Conservation (phyloP, 2,888 invertebrate genomes). For the Leptopterna dolabrata region DNA sequence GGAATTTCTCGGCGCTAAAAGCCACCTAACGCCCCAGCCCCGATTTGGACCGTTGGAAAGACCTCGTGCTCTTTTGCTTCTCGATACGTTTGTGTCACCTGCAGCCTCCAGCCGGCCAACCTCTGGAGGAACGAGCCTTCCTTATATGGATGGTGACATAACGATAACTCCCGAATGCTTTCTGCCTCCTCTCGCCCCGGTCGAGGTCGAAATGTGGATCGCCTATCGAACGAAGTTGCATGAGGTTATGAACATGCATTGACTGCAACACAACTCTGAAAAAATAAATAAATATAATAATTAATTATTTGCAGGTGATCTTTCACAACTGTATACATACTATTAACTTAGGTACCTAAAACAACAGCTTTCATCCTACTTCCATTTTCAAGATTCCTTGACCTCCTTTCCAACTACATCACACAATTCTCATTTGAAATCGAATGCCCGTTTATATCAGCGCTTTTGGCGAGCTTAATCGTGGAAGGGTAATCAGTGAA, state of each 20-base stretch:
- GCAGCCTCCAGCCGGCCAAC: not conserved
- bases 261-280: not conserved
- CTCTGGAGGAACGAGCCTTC: not conserved
- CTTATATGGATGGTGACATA: not conserved
- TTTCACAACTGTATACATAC: no score
- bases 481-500: no score
- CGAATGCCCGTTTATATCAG: no score
- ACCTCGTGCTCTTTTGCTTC: not conserved
- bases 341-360: no score
- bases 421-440: no score
- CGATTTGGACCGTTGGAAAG: not conserved
- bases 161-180: not conserved
- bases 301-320: no score
- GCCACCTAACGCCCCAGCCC: not conserved
- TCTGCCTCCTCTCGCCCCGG: not conserved
- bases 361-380: no score
- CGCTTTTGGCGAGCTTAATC: no score
- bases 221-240: not conserved
- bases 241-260: not conserved
- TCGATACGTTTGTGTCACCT: not conserved
- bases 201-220: not conserved
- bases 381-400: no score
- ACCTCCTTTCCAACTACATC: no score
- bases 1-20: not conserved
- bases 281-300: no score